Percentiles rank a stretch among this genome's conserved stretches.
Conservation (phyloP, 2,797 vertebrate species). For the Oceanodroma leucorhoa region DNA sequence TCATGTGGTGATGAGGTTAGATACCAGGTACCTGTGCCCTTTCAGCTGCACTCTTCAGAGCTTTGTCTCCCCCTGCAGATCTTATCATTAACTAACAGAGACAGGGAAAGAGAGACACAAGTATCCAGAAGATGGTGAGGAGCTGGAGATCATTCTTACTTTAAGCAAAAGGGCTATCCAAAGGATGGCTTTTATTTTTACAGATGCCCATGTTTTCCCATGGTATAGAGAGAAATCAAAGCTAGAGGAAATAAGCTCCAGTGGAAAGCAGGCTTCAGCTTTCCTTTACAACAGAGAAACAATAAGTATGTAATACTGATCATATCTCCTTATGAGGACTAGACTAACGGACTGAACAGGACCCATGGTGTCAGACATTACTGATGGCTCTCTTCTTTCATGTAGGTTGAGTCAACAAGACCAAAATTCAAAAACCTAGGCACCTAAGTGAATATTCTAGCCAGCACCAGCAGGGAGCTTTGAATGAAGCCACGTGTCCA, state of each 20-base stretch:
- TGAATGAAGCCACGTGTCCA: not conserved
- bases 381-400: not conserved
- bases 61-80: not conserved
- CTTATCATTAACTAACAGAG: not conserved
- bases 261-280: not conserved
- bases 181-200: not conserved
- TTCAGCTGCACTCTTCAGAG: not conserved
- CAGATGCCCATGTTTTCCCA: not conserved
- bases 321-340: not conserved
- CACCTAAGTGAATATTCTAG: not conserved
- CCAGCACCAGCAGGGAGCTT: not conserved
- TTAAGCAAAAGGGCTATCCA: not conserved
- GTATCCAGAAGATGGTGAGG: not conserved
- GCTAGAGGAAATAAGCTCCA: not conserved
- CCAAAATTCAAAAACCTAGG: not conserved
- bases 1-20: not conserved
- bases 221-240: not conserved
- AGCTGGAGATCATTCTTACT: not conserved
- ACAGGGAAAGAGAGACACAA: rapidly evolving
- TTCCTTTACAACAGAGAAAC: not conserved
- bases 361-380: not conserved
- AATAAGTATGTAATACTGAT: rapidly evolving
- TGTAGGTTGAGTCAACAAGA: not conserved
- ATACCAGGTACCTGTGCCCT: not conserved
- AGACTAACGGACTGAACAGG: not conserved